Evolutionary conservation across 1,140 invertebrate genomes (phyloP), one percentile per base, ranked within the genome.

Genomic region (Euwallacea fornicatus): DNA sequence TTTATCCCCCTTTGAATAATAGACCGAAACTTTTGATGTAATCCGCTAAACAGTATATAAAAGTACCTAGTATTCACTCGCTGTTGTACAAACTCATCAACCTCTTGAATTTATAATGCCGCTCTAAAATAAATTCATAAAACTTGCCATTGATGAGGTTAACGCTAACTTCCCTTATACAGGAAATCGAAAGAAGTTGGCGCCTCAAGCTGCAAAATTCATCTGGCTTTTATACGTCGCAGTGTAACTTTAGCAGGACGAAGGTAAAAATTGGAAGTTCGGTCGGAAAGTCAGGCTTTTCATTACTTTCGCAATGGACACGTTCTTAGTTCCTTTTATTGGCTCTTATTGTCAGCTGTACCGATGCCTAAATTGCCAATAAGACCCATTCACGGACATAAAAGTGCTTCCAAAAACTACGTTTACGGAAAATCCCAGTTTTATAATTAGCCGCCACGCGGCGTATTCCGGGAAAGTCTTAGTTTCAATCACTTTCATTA

Each of bases 351-450:
- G 65, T 67, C 65, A 67, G 65, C 65, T 67, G 65, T 67, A 67
- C 65, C 65, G 53, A 67, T 67, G 65, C 65, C 58, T 43, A 67
- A 67, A 67, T 67, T 67, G 65, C 65, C 65, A 67, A 67, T 67
- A 67, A 67, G 65, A 9, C 21, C 21, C 21, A 33, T 33, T 33
- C 4, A 33, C 21, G 4, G 21, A 33, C 21, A 33, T 4, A 33
- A 33, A 33, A 33, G 21, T 33, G 21, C 21, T 33, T 1, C 21
- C 21, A 33, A 33, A 33, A 33, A 33, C 21, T 33, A 33, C 21
- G 21, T 33, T 33, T 33, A 33, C 1, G 21, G 21, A 33, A 33
- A 33, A 33, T 33, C 21, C 21, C 21, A 1, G 21, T 33, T 33
- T 33, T 33, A 33, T 33, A 33, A 33, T 33, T 33, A 33, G 21